Evolutionary conservation across 2,888 invertebrate species (phyloP), one percentile per base, ranked within the genome.

Genomic region (Phorcus lineatus): DNA sequence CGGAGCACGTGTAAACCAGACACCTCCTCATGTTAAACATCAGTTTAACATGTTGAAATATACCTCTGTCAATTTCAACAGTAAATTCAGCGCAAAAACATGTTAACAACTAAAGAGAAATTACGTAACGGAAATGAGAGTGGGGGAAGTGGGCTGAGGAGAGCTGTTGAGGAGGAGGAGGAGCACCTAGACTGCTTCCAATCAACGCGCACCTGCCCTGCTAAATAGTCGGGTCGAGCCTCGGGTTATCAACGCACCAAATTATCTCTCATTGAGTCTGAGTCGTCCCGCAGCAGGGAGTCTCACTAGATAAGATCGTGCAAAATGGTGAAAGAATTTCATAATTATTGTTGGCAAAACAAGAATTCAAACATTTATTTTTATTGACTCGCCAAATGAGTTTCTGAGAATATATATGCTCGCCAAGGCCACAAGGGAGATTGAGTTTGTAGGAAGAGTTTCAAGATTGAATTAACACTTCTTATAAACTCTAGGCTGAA

Each of bases 71-170:
- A 62, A 62, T 2, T 62, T 62, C 62, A 62, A 62, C 62, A 62
- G 24, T 17, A 62, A 62, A 28, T 62, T 62, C 62, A 28, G 62
- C 24, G 28, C 16, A 62, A 28, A 13, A 28, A 62, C 62, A 62
- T 62, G 62, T 62, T 62, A 62, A 62, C 28, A 24, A 62, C 62
- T 62, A 62, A 28, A 62, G 28, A 28, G 62, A 62, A 62, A 62
- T 62, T 62, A 62, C 24, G 28, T 28, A 62, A 62, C 11, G 62
- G 62, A 62, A 62, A 62, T 62, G 28, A 62, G 62, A 62, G 62
- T 28, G 62, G 16, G 13, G 13, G 62, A 28, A 28, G 13, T 62
- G 16, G 28, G 62, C 24, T 28, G 62, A 16, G 13, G 11, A 19
- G 62, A 62, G 24, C 13, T n/a, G 28, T 4, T 62, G 1, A 28